phyloP scores from a whole-genome alignment of 2,113 vertebrate genomes.

The Empidonax traillii region DNA sequence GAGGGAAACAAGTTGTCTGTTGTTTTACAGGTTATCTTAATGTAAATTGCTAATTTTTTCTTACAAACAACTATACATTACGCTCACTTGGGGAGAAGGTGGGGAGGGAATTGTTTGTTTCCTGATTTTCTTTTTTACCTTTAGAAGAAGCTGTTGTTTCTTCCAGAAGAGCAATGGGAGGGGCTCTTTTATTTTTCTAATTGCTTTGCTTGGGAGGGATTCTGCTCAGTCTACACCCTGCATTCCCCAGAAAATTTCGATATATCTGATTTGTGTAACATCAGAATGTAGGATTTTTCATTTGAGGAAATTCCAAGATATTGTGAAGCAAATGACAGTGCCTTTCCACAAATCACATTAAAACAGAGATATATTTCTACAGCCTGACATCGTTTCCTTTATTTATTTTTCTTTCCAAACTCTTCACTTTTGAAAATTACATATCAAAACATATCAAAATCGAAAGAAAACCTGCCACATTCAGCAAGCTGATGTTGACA shows the following conservation, averaged over 20 bases:
- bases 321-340: background rate
- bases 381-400: background rate
- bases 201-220: background rate
- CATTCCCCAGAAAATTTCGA: background rate
- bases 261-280: background rate
- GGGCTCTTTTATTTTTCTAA: background rate
- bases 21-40: background rate
- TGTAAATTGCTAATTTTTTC: background rate
- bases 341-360: background rate
- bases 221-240: background rate
- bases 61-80: background rate
- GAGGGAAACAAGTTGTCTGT: constrained; percentile 1
- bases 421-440: background rate
- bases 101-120: rapidly evolving
- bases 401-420: background rate
- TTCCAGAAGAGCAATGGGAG: background rate
- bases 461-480: background rate
- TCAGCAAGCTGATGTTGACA: background rate
- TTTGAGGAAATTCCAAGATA: background rate
- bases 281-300: background rate
- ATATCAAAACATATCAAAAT: background rate
- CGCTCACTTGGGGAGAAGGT: background rate
- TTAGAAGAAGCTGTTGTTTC: background rate
- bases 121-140: background rate
- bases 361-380: background rate